These are phyloP conservation scores for Aporophyla lueneburgensis DNA, from an alignment of 2,888 invertebrate species.

Conservation along the genomic window DNA sequence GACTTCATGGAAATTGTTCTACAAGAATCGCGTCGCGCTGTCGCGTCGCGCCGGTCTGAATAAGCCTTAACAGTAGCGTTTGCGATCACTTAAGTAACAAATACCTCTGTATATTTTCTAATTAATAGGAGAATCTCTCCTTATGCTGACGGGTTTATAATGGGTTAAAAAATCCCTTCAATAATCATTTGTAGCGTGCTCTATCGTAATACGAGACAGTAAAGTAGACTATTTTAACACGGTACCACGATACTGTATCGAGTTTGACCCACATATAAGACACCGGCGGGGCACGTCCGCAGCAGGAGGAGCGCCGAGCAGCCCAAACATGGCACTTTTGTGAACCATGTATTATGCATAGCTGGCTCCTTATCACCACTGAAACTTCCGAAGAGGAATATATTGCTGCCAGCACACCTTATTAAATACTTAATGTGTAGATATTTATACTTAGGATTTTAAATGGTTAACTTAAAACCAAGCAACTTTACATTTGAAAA, in stretches of 20 bases:
- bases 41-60: no score
- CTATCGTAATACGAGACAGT: not conserved
- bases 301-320: conserved; percentile 3
- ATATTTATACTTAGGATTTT: not conserved
- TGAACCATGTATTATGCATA: conserved; percentile 48
- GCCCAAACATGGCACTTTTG: conserved; percentile 26
- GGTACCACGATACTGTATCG: conserved; percentile 10
- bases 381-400: conserved; percentile 3
- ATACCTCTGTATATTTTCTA: no score
- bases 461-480: not conserved
- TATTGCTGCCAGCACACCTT: not conserved
- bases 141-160: not conserved
- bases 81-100: no score
- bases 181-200: not conserved
- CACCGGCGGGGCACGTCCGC: conserved; percentile 45
- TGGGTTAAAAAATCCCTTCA: not conserved
- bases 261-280: conserved; percentile 44
- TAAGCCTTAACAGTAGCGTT: no score
- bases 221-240: conserved; percentile 14
- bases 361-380: conserved; percentile 26
- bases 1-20: no score
- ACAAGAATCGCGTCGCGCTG: no score
- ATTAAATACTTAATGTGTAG: not conserved
- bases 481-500: not conserved
- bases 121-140: no score